phyloP scores from a whole-genome alignment of 2,888 invertebrate genomes.

The Trichogramma dendrolimi region DNA sequence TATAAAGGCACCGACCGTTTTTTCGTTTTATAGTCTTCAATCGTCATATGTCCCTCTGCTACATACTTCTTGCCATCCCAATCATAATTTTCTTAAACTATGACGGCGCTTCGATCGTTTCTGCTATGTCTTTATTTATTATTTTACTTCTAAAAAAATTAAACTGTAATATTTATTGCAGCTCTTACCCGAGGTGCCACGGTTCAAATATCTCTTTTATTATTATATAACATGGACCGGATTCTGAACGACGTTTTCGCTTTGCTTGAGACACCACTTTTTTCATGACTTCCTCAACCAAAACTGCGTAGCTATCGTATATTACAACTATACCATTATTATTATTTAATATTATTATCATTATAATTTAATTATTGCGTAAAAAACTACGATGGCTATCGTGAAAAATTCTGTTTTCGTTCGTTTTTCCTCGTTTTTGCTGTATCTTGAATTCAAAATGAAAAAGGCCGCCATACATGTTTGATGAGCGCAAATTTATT shows the following conservation, averaged over 20 bases:
- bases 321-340: not conserved
- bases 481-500: too few relatives aligned
- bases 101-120: constrained; percentile 30
- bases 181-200: too few relatives aligned
- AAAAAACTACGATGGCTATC: constrained; percentile 24
- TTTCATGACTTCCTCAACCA: constrained; percentile 8
- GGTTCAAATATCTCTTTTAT: not conserved
- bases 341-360: not conserved
- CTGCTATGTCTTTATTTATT: constrained; percentile 28
- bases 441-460: too few relatives aligned
- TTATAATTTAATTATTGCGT: constrained; percentile 15
- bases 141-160: constrained; percentile 4
- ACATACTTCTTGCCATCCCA: not conserved
- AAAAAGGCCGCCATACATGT: too few relatives aligned
- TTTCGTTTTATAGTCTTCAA: constrained; percentile 37
- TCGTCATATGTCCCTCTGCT: constrained; percentile 10
- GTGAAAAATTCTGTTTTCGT: constrained; percentile 1
- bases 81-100: constrained; percentile 14
- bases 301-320: constrained; percentile 19
- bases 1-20: constrained; percentile 34
- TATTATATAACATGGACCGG: constrained; percentile 17
- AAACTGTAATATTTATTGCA: constrained; percentile 8
- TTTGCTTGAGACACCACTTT: constrained; percentile 1
- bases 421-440: too few relatives aligned
- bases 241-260: constrained; percentile 14